Percentiles rank a stretch among this genome's conserved stretches.
Evolutionary conservation across 1,140 invertebrate genomes (phyloP).

Genomic region (Lordiphosa clarofinis): DNA sequence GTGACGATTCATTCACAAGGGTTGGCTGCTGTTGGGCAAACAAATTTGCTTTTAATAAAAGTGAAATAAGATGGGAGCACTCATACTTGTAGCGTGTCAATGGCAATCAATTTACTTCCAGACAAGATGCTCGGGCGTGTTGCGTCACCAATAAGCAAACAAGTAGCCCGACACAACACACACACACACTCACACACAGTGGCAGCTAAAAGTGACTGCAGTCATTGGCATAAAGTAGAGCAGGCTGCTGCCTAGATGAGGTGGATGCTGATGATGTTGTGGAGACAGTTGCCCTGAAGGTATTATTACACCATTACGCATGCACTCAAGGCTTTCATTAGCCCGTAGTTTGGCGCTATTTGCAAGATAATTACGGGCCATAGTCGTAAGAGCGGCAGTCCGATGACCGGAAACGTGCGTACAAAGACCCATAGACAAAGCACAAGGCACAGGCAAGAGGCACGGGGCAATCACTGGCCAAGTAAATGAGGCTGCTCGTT

Average conservation of each 20-base stretch:
- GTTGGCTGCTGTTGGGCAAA: constrained; percentile 27
- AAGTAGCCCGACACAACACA: constrained; percentile 25
- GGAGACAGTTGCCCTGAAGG: constrained; percentile 47
- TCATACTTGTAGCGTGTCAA: constrained; percentile 24
- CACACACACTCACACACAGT: not conserved
- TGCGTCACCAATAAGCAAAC: constrained; percentile 53
- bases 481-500: constrained; percentile 54
- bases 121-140: constrained; percentile 29
- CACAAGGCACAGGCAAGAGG: constrained; percentile 10
- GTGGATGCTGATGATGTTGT: constrained; percentile 29
- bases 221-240: constrained; percentile 6
- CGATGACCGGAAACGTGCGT: constrained; percentile 55
- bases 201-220: constrained; percentile 15
- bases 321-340: constrained; percentile 74
- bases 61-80: constrained; percentile 25
- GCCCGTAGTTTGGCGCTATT: constrained; percentile 70
- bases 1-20: constrained; percentile 31
- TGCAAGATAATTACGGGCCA: constrained; percentile 62
- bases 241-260: constrained; percentile 31
- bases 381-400: constrained; percentile 13
- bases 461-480: constrained; percentile 41
- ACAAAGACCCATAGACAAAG: constrained; percentile 41
- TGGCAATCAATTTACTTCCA: constrained; percentile 39
- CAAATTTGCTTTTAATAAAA: constrained; percentile 42
- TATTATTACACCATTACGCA: constrained; percentile 77